These are phyloP conservation scores for Tetranychus urticae DNA, from an alignment of 1,140 invertebrate genomes.

Conservation along the genomic window DNA sequence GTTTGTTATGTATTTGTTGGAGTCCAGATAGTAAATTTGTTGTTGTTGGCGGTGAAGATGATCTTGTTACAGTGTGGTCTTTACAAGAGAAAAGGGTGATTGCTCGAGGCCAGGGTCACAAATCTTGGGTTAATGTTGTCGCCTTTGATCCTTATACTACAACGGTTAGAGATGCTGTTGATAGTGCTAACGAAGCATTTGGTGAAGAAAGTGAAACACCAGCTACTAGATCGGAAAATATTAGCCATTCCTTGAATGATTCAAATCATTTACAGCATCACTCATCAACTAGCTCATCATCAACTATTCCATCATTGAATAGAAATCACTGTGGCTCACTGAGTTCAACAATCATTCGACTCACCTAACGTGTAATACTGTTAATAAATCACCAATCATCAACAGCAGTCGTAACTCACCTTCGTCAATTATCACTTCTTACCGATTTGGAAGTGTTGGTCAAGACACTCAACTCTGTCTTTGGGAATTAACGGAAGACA, in stretches of 20 bases:
- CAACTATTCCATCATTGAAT: too few relatives aligned
- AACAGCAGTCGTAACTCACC: not conserved
- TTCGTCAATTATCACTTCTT: constrained; percentile 29
- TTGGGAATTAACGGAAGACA: constrained; percentile 90
- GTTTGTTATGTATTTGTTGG: constrained; percentile 82
- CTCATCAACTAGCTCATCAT: not conserved
- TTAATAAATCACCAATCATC: not conserved
- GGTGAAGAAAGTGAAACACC: not conserved
- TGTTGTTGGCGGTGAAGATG: constrained; percentile 92
- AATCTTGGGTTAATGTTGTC: constrained; percentile 91
- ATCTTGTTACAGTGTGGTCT: constrained; percentile 93
- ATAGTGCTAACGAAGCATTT: constrained; percentile 19
- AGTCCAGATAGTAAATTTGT: constrained; percentile 85
- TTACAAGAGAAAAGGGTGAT: constrained; percentile 75
- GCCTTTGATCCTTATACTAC: constrained; percentile 83
- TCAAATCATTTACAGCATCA: not conserved
- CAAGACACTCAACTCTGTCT: constrained; percentile 94
- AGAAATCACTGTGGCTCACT: not conserved
- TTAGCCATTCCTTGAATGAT: not conserved
- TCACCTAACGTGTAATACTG: not conserved
- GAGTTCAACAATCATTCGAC: not conserved
- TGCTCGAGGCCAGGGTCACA: constrained; percentile 68
- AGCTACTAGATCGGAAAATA: too few relatives aligned
- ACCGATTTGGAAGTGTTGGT: constrained; percentile 81
- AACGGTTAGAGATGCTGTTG: constrained; percentile 22